A percentile compares a stretch with the other conserved stretches of the same genome.
These are phyloP conservation scores for Drosophila rhopaloa DNA, from an alignment of 1,140 invertebrate genomes.

Conservation along the genomic window DNA sequence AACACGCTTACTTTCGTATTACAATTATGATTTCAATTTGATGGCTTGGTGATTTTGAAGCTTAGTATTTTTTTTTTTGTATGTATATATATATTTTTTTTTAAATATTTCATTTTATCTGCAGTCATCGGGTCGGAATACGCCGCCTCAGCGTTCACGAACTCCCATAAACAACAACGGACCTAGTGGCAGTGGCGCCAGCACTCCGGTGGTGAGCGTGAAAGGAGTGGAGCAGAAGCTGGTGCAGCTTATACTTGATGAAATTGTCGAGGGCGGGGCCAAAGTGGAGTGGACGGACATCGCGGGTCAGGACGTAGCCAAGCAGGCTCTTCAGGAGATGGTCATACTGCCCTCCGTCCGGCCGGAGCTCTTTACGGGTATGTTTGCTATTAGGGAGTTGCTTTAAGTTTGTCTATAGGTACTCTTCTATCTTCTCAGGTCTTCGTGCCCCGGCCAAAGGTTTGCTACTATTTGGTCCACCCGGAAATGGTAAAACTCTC, in stretches of 20 bases:
- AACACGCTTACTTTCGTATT: too few relatives aligned
- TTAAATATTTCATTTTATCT: background rate
- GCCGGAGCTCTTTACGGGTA: constrained; percentile 97
- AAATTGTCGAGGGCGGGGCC: constrained; percentile 91
- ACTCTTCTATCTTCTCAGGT: constrained; percentile 26
- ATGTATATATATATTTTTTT: background rate
- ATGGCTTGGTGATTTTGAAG: too few relatives aligned
- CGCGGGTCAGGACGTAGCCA: constrained; percentile 94
- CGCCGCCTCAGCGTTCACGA: constrained; percentile 75
- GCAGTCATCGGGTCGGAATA: constrained; percentile 86
- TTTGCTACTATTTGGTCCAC: constrained; percentile 97
- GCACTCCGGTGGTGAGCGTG: constrained; percentile 85
- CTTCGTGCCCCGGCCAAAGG: constrained; percentile 94
- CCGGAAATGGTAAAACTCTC: constrained; percentile 93
- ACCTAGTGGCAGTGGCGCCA: constrained; percentile 84
- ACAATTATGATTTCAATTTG: too few relatives aligned
- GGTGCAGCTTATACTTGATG: constrained; percentile 91
- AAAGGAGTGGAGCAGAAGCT: constrained; percentile 96
- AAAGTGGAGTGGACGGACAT: constrained; percentile 97
- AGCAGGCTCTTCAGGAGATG: constrained; percentile 98
- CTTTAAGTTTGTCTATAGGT: background rate
- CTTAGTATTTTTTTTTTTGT: too few relatives aligned
- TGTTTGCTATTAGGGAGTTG: constrained; percentile 68
- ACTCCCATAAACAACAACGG: constrained; percentile 81
- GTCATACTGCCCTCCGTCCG: constrained; percentile 97